These are phyloP conservation scores for Aramus guarauna DNA, from an alignment of 2,113 vertebrate species.

Conservation along the genomic window DNA sequence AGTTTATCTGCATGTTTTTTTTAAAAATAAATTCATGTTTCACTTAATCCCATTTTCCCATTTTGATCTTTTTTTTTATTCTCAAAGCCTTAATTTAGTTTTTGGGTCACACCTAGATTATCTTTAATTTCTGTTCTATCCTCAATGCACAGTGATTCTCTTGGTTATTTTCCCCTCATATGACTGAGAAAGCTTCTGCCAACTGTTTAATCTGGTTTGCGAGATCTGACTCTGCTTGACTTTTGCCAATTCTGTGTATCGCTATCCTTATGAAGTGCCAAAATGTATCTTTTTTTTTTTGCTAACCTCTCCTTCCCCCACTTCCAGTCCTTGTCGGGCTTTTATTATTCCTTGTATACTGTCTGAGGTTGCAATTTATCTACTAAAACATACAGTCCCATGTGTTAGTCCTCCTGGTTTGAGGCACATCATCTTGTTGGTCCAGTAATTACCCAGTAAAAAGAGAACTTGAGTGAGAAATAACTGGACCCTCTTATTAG, in stretches of 20 bases:
- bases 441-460: neutral
- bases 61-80: neutral
- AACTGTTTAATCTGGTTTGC: neutral
- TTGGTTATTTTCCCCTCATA: neutral
- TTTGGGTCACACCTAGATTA: neutral
- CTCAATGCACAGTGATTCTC: neutral
- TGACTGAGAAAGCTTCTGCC: neutral
- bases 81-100: neutral
- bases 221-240: neutral
- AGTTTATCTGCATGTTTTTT: neutral
- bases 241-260: neutral
- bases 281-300: neutral
- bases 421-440: neutral
- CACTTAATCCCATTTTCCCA: neutral
- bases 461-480: neutral
- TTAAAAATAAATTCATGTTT: neutral
- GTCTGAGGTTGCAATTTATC: neutral
- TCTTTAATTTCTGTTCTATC: constrained; percentile 1
- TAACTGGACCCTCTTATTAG: neutral
- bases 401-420: neutral
- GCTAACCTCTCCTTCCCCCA: neutral
- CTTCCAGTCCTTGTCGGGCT: neutral
- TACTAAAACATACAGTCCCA: neutral
- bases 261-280: neutral
- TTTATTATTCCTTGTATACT: neutral